phyloP scores from a whole-genome alignment of 2,113 vertebrate genomes.

The Scomber colias region DNA sequence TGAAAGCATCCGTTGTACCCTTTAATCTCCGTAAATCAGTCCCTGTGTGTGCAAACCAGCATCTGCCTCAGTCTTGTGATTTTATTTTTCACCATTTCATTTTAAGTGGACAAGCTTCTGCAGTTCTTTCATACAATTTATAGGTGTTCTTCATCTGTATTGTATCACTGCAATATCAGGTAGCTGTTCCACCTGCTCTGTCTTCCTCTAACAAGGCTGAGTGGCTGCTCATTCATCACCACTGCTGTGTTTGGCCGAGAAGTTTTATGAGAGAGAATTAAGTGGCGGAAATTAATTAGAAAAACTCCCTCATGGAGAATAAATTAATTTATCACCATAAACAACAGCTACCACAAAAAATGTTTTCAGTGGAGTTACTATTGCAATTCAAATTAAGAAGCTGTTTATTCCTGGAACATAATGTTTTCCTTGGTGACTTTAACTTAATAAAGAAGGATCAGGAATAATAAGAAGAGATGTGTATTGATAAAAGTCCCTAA shows the following conservation, averaged over 20 bases:
- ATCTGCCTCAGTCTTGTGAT: background rate
- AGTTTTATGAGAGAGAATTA: background rate
- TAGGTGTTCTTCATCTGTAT: background rate
- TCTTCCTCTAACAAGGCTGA: conserved; percentile 1
- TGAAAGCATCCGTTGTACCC: background rate
- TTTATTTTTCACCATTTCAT: too few species aligned
- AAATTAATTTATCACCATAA: too few species aligned
- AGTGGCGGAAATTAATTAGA: conserved; percentile 1
- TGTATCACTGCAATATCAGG: background rate
- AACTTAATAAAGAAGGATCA: too few species aligned
- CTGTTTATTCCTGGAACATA: background rate
- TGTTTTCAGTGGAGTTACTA: background rate
- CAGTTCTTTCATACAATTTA: background rate
- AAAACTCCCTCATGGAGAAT: background rate
- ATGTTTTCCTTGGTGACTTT: too few species aligned
- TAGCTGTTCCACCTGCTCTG: conserved; percentile 1
- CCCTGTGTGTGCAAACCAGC: background rate
- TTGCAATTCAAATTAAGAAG: background rate
- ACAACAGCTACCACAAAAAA: background rate
- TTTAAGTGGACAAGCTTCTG: too few species aligned
- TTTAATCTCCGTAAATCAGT: background rate
- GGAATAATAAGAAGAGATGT: too few species aligned
- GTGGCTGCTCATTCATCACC: background rate
- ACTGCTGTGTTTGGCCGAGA: background rate
- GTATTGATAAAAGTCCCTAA: too few species aligned